A percentile compares a stretch with the other conserved stretches of the same genome.
These are phyloP conservation scores for Drosophila obscura DNA, from an alignment of 1,140 invertebrate genomes.

Conservation along the genomic window DNA sequence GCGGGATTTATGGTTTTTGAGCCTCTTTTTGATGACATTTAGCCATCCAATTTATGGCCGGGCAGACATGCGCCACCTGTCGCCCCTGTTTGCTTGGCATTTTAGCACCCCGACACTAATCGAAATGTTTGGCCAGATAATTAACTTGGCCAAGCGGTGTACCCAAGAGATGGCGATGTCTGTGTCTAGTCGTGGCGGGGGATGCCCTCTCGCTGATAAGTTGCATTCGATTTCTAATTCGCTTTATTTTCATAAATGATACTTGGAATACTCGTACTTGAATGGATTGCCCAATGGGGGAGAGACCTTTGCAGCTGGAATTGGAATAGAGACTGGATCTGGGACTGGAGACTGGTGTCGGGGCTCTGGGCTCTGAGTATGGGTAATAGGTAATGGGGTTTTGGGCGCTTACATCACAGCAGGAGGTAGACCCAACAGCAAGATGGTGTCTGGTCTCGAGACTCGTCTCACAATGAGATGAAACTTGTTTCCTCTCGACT, in stretches of 20 bases:
- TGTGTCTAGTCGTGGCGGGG: conserved; percentile 20
- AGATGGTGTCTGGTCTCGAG: conserved; percentile 14
- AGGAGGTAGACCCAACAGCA: conserved; percentile 49
- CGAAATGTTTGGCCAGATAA: conserved; percentile 51
- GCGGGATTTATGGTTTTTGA: not conserved
- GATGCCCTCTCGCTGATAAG: conserved; percentile 32
- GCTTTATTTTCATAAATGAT: not conserved
- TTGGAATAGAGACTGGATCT: conserved; percentile 27
- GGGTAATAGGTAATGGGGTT: conserved; percentile 32
- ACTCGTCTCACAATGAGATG: conserved; percentile 49
- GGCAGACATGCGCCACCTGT: conserved; percentile 58
- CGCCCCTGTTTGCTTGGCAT: conserved; percentile 44
- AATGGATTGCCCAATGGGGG: conserved; percentile 41
- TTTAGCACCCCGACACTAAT: conserved; percentile 61
- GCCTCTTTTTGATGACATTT: conserved; percentile 50
- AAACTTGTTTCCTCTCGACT: conserved; percentile 67
- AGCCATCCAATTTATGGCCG: conserved; percentile 41
- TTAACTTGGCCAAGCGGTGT: conserved; percentile 41
- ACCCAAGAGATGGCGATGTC: not conserved
- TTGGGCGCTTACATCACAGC: conserved; percentile 69
- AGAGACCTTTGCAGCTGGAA: conserved; percentile 45
- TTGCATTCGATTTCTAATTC: conserved; percentile 54
- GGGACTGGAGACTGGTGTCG: conserved; percentile 6
- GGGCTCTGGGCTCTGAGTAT: conserved; percentile 2
- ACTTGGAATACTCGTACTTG: not conserved